Base-by-base conservation (phyloP, 2,888 invertebrate genomes). In the Volucella inanis region DNA sequence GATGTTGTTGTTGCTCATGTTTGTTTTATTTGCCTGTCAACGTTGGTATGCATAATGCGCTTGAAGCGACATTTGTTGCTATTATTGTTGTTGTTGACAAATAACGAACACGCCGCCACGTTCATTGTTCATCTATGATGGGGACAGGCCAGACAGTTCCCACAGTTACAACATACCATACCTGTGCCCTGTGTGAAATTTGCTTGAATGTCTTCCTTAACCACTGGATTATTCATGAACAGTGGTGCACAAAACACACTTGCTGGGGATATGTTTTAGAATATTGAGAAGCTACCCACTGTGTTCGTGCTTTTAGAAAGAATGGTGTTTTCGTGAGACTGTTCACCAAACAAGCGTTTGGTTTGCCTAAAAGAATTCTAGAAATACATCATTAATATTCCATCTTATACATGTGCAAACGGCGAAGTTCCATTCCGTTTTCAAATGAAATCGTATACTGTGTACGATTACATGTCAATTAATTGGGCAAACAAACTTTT, bases 71-170 rank as follows among this genome's bases (percentile, higher is more conserved):
- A 65, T 62, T 61, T 52, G 15, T 31, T 31, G 31, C 31, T 31
- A 6, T 31, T 31, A 31, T 31, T 31, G 31, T 31, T 31, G 6
- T 57, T 71, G 65, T 72, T 71, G 71, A 79, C 71, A 79, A 71
- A 71, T 79, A 65, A 72, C 65, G 15, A 72, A 59, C 65, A 43
- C 59, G 41, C 18, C 39, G 39, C 45, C 39, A 22, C 45, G 65
- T 55, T 72, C 71, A 79, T 79, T 79, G 72, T 61, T 65, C 78
- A n/a, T 11, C 59, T 38, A 57, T 49, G 70, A 65, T 31, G 59
- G 15, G 14, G 61, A 31, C 31, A 18, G 77, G 47, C 39, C 65
- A 65, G 71, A 65, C 71, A 52, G 65, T 79, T 79, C 78, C 72
- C 78, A 79, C 71, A 78, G 57, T 11, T 11, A 45, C 15, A 12